These are phyloP conservation scores for Drosophila monieri DNA, from an alignment of 2,888 invertebrate genomes.

Conservation along the genomic window DNA sequence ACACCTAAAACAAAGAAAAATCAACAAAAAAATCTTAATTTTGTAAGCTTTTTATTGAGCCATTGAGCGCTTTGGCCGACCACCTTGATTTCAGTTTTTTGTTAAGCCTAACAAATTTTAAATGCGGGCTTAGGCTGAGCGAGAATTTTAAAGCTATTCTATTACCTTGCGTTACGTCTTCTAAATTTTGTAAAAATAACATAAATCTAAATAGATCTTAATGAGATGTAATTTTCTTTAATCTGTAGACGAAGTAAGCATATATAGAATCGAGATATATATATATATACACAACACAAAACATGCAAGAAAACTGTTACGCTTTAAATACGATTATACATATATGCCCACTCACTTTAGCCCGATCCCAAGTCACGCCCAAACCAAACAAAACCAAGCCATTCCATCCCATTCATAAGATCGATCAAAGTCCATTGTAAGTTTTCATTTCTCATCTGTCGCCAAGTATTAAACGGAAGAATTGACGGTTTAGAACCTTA, in stretches of 20 bases:
- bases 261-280: slow-evolving; percentile 25
- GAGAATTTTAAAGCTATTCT: slow-evolving; percentile 31
- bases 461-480: slow-evolving; percentile 73
- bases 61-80: slow-evolving; percentile 9
- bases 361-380: slow-evolving; percentile 33
- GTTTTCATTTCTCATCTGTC: slow-evolving; percentile 65
- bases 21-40: slow-evolving; percentile 18
- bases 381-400: slow-evolving; percentile 15
- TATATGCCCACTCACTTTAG: slow-evolving; percentile 43
- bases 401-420: slow-evolving; percentile 16
- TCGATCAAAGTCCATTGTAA: slow-evolving; percentile 61
- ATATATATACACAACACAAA: slow-evolving; percentile 47
- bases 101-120: slow-evolving; percentile 51
- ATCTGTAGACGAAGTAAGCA: slow-evolving; percentile 34
- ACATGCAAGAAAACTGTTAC: slow-evolving; percentile 77
- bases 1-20: slow-evolving; percentile 22
- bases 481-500: slow-evolving; percentile 58
- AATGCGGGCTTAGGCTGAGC: slow-evolving; percentile 51
- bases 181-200: slow-evolving; percentile 44
- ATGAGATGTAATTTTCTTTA: slow-evolving; percentile 67
- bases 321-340: slow-evolving; percentile 59
- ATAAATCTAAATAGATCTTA: slow-evolving; percentile 37
- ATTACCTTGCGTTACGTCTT: slow-evolving; percentile 32
- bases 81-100: slow-evolving; percentile 35
- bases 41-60: slow-evolving; percentile 18